These are phyloP conservation scores for Limosa lapponica DNA, from an alignment of 2,797 vertebrate species.

Conservation along the genomic window DNA sequence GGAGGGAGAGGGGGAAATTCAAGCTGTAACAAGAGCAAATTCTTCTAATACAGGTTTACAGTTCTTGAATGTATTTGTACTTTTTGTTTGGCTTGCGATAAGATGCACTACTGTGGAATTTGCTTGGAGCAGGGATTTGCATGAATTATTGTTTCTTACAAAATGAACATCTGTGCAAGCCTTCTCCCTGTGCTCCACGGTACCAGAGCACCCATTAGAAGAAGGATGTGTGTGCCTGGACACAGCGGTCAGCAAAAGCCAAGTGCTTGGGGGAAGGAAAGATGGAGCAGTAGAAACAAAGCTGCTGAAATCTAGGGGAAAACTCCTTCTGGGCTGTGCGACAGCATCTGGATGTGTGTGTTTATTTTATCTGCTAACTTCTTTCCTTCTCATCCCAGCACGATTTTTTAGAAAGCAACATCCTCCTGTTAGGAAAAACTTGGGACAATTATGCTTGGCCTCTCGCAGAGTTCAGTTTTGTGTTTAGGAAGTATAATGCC, in stretches of 20 bases:
- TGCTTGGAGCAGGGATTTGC: slow-evolving; percentile 66
- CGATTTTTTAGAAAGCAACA: background rate
- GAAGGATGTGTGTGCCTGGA: background rate
- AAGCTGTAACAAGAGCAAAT: slow-evolving; percentile 54
- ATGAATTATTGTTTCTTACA: slow-evolving; percentile 34
- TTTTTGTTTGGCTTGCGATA: slow-evolving; percentile 37
- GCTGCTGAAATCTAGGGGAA: background rate
- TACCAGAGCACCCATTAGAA: background rate
- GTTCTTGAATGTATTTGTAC: background rate
- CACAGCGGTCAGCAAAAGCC: background rate
- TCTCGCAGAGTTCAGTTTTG: background rate
- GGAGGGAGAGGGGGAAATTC: slow-evolving; percentile 12
- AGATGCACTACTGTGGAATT: slow-evolving; percentile 46
- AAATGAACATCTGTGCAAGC: background rate
- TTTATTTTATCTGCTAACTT: background rate
- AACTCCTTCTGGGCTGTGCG: background rate
- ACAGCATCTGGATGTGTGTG: accelerated
- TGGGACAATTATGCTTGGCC: background rate
- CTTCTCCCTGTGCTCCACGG: accelerated
- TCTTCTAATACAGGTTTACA: background rate
- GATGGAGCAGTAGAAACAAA: background rate
- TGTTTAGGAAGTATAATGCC: background rate
- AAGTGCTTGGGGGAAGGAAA: background rate
- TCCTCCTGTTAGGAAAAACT: background rate
- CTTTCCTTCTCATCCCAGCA: background rate